Evolutionary conservation across 2,888 invertebrate genomes (phyloP).

Genomic region (Patella caerulea): DNA sequence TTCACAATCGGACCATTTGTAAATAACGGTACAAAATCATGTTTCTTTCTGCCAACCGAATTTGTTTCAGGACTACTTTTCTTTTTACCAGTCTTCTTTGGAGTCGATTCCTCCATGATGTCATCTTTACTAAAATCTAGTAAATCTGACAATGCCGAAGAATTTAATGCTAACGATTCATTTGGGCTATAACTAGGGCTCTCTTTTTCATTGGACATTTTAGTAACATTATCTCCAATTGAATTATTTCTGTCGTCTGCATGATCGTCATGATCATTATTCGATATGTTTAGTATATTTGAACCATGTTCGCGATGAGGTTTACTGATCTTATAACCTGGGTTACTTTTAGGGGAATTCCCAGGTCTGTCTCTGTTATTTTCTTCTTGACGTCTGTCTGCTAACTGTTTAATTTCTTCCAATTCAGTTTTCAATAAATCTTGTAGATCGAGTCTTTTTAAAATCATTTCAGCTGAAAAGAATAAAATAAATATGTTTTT

Average conservation of each 20-base stretch:
- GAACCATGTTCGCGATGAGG: too few relatives aligned
- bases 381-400: neutral
- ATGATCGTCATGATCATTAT: neutral
- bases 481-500: constrained; percentile 14
- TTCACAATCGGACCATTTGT: neutral
- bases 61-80: neutral
- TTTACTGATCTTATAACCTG: too few relatives aligned
- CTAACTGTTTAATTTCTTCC: constrained; percentile 14
- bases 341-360: too few relatives aligned
- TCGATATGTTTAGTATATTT: too few relatives aligned
- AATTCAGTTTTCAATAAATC: constrained; percentile 54
- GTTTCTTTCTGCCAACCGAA: neutral
- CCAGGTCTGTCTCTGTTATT: too few relatives aligned
- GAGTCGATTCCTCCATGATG: neutral
- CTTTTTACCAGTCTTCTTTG: neutral
- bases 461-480: constrained; percentile 60
- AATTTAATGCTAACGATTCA: neutral
- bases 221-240: too few relatives aligned
- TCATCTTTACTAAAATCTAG: neutral
- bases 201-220: too few relatives aligned
- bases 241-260: neutral
- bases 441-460: constrained; percentile 54
- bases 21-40: neutral
- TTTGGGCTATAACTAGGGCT: neutral
- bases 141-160: neutral